Evolutionary conservation across 1,140 invertebrate genomes (phyloP), one percentile per base, ranked within the genome.

Genomic region (Drosophila bocqueti): DNA sequence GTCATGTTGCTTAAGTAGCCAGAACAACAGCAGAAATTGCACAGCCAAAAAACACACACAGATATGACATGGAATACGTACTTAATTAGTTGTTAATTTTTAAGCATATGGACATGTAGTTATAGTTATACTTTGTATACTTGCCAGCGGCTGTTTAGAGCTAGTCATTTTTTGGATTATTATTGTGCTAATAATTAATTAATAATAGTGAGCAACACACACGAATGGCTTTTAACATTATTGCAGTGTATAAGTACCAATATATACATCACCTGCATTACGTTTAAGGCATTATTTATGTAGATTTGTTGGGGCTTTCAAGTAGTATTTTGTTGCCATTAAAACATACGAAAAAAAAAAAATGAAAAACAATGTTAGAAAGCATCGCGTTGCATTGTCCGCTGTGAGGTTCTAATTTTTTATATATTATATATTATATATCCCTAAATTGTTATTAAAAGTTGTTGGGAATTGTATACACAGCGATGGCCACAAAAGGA

Each of bases 381-480:
- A 45, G n/a, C 67, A 73, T 71, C 40, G 65, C 65, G 67, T 71
- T 71, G 68, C 68, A 69, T 72, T 71, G 66, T 73, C 42, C 63
- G 63, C 58, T 77, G 59, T 83, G 71, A 67, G 55, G 65, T 64
- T 89, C 34, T 68, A 60, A 61, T 57, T 62, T 72, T 87, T 79
- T 65, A 69, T 42, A 73, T 6, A 38, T 26, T 26, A 38, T 38
- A 57, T 40, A 36, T 36, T 79, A 62, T 54, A 76, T 83, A 82
- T 71, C 78, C 71, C 79, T 66, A 66, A 66, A 86, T 89, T 86
- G 84, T 86, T 86, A 86, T 83, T 45, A 52, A 80, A 80, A 83
- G 69, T 80, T 76, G 76, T 87, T 83, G 66, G 46, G 72, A 89
- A 73, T 77, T 64, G 18, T 49, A 64, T 62, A 79, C 61, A 55